phyloP scores from a whole-genome alignment of 2,113 vertebrate genomes.

The Gymnocephalus cernua region DNA sequence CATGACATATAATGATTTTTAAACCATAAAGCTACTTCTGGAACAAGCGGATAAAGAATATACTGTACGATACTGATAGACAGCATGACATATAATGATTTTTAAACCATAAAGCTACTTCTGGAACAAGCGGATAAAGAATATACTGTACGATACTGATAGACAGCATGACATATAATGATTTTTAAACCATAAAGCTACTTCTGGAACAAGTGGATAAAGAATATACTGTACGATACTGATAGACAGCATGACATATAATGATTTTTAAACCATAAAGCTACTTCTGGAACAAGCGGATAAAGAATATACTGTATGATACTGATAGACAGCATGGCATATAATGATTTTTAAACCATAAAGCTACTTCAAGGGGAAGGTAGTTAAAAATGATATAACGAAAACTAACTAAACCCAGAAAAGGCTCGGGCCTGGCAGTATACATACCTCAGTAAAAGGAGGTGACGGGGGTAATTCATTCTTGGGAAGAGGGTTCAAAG shows the following conservation, averaged over 20 bases:
- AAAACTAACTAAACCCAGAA: not conserved
- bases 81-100: not conserved
- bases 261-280: not conserved
- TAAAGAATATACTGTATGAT: not conserved
- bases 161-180: not conserved
- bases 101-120: not conserved
- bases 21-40: not conserved
- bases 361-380: not conserved
- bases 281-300: too few relatives aligned
- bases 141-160: not conserved
- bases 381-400: not conserved
- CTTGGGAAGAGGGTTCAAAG: slow-evolving; percentile 89
- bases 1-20: not conserved
- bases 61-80: not conserved
- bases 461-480: slow-evolving; percentile 87
- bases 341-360: not conserved
- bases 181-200: not conserved
- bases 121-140: not conserved
- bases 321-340: not conserved
- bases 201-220: not conserved
- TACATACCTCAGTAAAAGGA: slow-evolving; percentile 90
- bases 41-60: not conserved
- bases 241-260: not conserved
- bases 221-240: not conserved
- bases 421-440: rapidly evolving